A percentile compares a stretch with the other conserved stretches of the same genome.
Evolutionary conservation across 2,797 vertebrate genomes (phyloP).

Genomic region (Etheostoma nigrum): DNA sequence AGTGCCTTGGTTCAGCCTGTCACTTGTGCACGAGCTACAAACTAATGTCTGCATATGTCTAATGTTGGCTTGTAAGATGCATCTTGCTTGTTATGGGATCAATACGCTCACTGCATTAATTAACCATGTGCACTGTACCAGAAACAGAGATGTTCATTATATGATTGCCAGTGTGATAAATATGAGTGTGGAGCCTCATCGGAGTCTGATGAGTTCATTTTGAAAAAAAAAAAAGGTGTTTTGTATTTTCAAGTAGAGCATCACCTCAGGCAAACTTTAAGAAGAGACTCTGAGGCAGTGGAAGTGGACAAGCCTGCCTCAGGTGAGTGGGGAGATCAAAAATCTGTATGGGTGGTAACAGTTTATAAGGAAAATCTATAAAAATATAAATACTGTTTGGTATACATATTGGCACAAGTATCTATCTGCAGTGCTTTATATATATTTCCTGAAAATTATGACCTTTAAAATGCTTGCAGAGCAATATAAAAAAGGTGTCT

Average conservation of each 20-base stretch:
- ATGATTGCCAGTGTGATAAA: slow-evolving; percentile 48
- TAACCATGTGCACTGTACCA: slow-evolving; percentile 43
- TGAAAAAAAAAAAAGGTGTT: slow-evolving; percentile 33
- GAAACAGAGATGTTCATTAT: slow-evolving; percentile 57
- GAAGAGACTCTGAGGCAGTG: slow-evolving; percentile 26
- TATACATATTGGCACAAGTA: slow-evolving; percentile 62
- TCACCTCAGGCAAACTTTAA: slow-evolving; percentile 50
- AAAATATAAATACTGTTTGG: slow-evolving; percentile 54
- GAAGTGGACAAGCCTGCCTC: slow-evolving; percentile 33
- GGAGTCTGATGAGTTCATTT: slow-evolving; percentile 43
- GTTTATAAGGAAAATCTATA: slow-evolving; percentile 50
- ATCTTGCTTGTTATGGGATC: slow-evolving; percentile 60
- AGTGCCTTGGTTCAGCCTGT: slow-evolving; percentile 49
- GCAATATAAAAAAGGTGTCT: slow-evolving; percentile 43
- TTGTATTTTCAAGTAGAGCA: slow-evolving; percentile 45
- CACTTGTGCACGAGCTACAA: slow-evolving; percentile 63
- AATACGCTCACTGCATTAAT: slow-evolving; percentile 68
- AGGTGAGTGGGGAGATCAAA: slow-evolving; percentile 24
- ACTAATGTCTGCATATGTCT: slow-evolving; percentile 60
- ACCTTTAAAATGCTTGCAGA: slow-evolving; percentile 68
- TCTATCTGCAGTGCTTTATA: slow-evolving; percentile 55
- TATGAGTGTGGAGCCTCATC: slow-evolving; percentile 39
- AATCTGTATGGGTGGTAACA: slow-evolving; percentile 33
- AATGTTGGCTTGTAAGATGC: slow-evolving; percentile 54
- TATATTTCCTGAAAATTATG: slow-evolving; percentile 56